Evolutionary conservation across 2,888 invertebrate species (phyloP).

Genomic region (Steinernema carpocapsae): DNA sequence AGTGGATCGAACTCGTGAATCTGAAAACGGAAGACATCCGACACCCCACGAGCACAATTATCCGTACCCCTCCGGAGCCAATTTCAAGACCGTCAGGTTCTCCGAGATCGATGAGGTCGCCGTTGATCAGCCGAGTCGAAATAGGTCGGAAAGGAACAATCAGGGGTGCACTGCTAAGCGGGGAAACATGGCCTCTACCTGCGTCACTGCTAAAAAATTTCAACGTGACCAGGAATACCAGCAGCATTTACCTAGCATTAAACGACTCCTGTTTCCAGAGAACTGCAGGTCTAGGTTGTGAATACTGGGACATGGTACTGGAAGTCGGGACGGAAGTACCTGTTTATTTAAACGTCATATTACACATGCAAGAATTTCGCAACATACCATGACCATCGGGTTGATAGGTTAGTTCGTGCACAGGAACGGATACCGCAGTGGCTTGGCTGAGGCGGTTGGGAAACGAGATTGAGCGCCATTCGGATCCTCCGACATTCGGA

Average conservation of each 20-base stretch:
- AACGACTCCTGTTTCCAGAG: constrained; percentile 24
- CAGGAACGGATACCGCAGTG: not conserved
- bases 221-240: not conserved
- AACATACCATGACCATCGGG: not conserved
- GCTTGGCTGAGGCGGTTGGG: constrained; percentile 7
- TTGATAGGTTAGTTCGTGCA: not conserved
- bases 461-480: constrained; percentile 21
- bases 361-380: not conserved
- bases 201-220: not conserved
- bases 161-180: not conserved
- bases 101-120: constrained; percentile 16
- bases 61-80: not conserved
- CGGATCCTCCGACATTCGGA: constrained; percentile 23
- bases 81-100: constrained; percentile 12
- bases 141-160: constrained; percentile 24
- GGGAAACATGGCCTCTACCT: not conserved
- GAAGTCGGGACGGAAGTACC: constrained; percentile 13
- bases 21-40: not conserved
- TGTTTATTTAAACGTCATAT: not conserved
- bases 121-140: constrained; percentile 14
- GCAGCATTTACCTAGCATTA: not conserved
- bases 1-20: constrained; percentile 23
- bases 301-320: not conserved
- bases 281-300: not conserved
- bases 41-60: too few species aligned